phyloP scores from a whole-genome alignment of 1,140 invertebrate species.

The Drosophila gunungcola region DNA sequence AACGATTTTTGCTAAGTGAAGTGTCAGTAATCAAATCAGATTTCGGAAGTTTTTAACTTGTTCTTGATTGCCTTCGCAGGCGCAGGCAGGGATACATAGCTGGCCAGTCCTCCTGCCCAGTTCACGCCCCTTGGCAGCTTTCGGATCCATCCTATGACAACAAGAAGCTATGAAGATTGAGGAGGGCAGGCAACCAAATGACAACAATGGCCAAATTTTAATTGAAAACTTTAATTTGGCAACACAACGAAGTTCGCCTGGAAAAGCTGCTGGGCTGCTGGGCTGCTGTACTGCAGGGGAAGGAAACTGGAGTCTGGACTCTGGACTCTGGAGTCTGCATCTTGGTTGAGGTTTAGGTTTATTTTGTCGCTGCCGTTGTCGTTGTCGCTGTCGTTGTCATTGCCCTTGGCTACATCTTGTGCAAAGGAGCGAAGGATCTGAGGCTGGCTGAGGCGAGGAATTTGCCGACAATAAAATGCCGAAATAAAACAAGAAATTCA shows the following conservation, averaged over 20 bases:
- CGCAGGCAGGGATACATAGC: not conserved
- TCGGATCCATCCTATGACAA: slow-evolving; percentile 44
- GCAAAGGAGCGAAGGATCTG: slow-evolving; percentile 43
- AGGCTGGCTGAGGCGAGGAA: slow-evolving; percentile 42
- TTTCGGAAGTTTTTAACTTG: slow-evolving; percentile 12
- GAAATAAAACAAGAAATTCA: slow-evolving; percentile 81
- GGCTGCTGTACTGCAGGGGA: slow-evolving; percentile 2
- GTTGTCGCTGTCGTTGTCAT: slow-evolving; percentile 66
- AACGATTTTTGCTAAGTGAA: not conserved
- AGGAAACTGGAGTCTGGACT: slow-evolving; percentile 29
- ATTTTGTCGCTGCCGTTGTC: slow-evolving; percentile 37
- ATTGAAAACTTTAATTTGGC: slow-evolving; percentile 83
- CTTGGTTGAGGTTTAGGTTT: slow-evolving; percentile 59
- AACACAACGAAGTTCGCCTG: slow-evolving; percentile 53
- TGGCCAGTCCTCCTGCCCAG: slow-evolving; percentile 9
- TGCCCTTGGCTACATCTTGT: slow-evolving; percentile 78
- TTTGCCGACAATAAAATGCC: slow-evolving; percentile 67
- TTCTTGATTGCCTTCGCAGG: slow-evolving; percentile 10
- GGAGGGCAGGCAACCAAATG: slow-evolving; percentile 50
- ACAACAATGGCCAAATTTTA: slow-evolving; percentile 75
- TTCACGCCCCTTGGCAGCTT: slow-evolving; percentile 36
- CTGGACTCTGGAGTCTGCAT: slow-evolving; percentile 44
- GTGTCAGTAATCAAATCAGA: slow-evolving; percentile 6
- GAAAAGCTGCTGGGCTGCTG: not conserved
- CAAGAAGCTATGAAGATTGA: slow-evolving; percentile 32